Conservation (phyloP, 2,888 invertebrate species). For the Chymomyza caudatula region DNA sequence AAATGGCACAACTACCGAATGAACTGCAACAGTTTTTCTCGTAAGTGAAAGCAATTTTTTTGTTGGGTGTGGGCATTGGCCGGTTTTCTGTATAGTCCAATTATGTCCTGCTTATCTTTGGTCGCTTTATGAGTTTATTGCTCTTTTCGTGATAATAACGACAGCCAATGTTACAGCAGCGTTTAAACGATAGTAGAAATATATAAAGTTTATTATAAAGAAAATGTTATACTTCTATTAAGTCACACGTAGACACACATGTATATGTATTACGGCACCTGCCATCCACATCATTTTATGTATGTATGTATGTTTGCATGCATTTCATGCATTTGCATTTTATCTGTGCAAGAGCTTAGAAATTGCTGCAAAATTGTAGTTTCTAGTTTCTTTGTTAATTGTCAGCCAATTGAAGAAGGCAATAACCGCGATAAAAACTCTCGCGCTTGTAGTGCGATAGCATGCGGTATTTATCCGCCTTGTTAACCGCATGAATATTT, state of each 20-base stretch:
- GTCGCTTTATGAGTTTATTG: slow-evolving; percentile 18
- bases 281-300: neutral
- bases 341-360: slow-evolving; percentile 7
- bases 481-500: neutral
- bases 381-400: slow-evolving; percentile 7
- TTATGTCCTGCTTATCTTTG: slow-evolving; percentile 9
- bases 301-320: neutral
- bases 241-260: neutral
- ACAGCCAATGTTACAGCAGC: neutral
- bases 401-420: neutral
- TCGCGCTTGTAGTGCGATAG: neutral
- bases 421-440: neutral
- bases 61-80: neutral
- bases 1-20: slow-evolving; percentile 64
- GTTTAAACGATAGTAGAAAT: neutral
- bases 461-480: neutral
- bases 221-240: too few species aligned
- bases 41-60: slow-evolving; percentile 49
- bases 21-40: slow-evolving; percentile 64
- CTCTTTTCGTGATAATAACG: slow-evolving; percentile 6
- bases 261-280: slow-evolving; percentile 4
- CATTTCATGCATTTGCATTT: slow-evolving; percentile 28
- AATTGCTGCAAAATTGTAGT: neutral
- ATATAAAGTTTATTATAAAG: too few species aligned
- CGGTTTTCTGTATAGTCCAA: neutral